Evolutionary conservation across 2,797 vertebrate species (phyloP).

Genomic region (Clamator glandarius): DNA sequence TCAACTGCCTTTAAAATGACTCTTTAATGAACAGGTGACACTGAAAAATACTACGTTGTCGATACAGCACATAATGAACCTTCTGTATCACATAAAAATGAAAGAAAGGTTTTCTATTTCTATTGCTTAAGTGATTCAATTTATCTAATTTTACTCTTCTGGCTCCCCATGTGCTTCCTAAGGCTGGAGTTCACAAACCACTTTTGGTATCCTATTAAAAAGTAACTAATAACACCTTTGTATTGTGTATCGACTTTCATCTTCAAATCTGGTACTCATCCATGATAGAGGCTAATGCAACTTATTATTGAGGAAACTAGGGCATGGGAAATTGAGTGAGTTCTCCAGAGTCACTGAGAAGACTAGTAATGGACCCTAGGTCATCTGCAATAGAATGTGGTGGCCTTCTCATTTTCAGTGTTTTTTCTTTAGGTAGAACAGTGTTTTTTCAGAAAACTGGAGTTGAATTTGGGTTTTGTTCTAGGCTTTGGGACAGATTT

Average conservation of each 20-base stretch:
- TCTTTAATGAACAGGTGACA: slow-evolving; percentile 70
- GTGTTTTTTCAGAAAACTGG: not conserved
- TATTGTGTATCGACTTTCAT: not conserved
- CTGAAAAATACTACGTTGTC: slow-evolving; percentile 64
- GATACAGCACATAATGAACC: slow-evolving; percentile 62
- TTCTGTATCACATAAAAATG: slow-evolving; percentile 66
- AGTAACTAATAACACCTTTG: not conserved
- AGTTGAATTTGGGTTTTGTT: not conserved
- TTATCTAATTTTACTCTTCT: slow-evolving; percentile 46
- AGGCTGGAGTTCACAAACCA: not conserved
- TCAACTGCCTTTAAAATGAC: slow-evolving; percentile 62
- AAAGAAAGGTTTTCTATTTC: slow-evolving; percentile 59
- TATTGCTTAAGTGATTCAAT: slow-evolving; percentile 52
- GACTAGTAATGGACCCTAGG: not conserved
- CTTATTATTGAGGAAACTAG: not conserved
- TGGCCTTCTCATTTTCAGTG: not conserved
- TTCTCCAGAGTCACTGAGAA: not conserved
- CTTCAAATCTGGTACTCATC: not conserved
- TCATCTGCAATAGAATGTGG: not conserved
- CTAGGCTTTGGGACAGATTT: not conserved
- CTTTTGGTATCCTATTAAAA: not conserved
- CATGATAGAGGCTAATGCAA: not conserved
- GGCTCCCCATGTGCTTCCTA: not conserved
- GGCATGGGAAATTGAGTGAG: not conserved
- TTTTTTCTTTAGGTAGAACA: not conserved